phyloP scores from a whole-genome alignment of 2,888 invertebrate genomes.

The Lycocerus yunnanus region DNA sequence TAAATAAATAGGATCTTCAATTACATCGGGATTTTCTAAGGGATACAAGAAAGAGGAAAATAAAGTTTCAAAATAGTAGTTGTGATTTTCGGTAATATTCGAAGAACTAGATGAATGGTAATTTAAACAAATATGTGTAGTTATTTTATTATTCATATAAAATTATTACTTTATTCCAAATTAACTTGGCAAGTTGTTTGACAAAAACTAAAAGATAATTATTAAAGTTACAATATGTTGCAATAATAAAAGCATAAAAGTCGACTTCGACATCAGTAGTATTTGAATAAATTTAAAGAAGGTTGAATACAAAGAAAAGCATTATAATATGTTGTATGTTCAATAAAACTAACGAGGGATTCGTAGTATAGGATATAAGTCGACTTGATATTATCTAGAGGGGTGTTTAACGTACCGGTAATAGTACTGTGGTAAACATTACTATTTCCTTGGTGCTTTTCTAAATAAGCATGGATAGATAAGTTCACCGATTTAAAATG shows the following conservation, averaged over 20 bases:
- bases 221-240: background rate
- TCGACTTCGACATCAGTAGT: background rate
- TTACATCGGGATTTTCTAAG: conserved; percentile 48
- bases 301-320: background rate
- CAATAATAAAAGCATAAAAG: background rate
- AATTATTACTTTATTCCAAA: background rate
- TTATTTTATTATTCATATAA: background rate
- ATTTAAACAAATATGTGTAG: background rate
- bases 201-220: background rate
- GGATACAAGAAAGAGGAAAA: conserved; percentile 35
- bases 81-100: background rate
- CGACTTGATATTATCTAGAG: conserved; percentile 43
- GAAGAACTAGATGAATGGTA: background rate
- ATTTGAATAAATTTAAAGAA: background rate
- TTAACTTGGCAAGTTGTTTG: background rate
- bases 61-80: conserved; percentile 3
- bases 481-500: background rate
- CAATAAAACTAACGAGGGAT: conserved; percentile 41
- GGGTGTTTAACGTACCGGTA: conserved; percentile 41
- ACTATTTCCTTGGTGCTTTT: conserved; percentile 37
- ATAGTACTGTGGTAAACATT: conserved; percentile 45
- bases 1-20: conserved; percentile 55
- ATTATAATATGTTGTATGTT: background rate
- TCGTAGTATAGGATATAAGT: conserved; percentile 25
- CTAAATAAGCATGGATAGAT: background rate